phyloP scores from a whole-genome alignment of 2,797 vertebrate genomes.

The Antrozous pallidus region DNA sequence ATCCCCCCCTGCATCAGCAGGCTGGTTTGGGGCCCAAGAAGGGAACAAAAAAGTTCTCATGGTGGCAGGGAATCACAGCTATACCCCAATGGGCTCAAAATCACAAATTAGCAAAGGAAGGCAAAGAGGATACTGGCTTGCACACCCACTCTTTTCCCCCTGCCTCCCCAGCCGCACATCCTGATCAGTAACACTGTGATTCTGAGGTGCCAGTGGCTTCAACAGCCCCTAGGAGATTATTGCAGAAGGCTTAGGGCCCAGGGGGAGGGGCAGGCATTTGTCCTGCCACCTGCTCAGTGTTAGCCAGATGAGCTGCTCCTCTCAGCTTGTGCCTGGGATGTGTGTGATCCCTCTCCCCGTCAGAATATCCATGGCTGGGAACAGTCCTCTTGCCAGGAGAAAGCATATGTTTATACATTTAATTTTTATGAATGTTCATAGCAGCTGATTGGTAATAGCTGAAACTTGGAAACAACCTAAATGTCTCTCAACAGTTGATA shows the following conservation, averaged over 20 bases:
- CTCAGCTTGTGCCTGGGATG: neutral
- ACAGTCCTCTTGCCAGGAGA: constrained; percentile 39
- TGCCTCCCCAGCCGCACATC: constrained; percentile 10
- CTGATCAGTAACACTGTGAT: constrained; percentile 70
- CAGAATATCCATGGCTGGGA: constrained; percentile 9
- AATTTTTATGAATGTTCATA: neutral
- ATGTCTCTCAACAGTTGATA: neutral
- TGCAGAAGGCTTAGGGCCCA: constrained; percentile 41
- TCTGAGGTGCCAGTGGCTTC: constrained; percentile 41
- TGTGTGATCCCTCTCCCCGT: constrained; percentile 4
- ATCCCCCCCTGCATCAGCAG: neutral
- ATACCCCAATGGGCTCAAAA: constrained; percentile 35
- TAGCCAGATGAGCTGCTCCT: constrained; percentile 33
- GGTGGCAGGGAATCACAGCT: neutral
- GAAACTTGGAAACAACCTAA: neutral
- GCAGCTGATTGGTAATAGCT: neutral
- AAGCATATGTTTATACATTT: neutral
- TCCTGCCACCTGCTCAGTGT: neutral
- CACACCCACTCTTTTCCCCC: neutral
- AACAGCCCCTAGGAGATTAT: constrained; percentile 36
- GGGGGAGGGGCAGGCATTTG: neutral
- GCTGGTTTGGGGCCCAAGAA: neutral
- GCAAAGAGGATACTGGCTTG: constrained; percentile 51
- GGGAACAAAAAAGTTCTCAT: neutral
- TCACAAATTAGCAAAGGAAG: constrained; percentile 58